phyloP scores from a whole-genome alignment of 2,888 invertebrate species.

The Halictus quadricinctus region DNA sequence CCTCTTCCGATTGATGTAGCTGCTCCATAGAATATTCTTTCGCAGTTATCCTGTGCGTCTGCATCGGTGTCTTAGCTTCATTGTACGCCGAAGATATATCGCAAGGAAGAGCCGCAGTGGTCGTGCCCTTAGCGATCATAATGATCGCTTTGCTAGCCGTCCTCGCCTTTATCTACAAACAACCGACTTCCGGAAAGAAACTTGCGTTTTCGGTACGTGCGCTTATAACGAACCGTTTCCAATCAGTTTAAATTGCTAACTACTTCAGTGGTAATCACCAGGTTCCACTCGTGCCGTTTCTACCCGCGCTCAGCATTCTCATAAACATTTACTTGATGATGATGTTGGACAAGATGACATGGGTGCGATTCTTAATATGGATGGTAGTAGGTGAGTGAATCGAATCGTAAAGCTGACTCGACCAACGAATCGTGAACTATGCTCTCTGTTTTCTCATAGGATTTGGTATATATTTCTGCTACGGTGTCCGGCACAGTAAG shows the following conservation, averaged over 20 bases:
- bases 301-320: slow-evolving; percentile 92
- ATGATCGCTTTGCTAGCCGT: slow-evolving; percentile 57
- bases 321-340: slow-evolving; percentile 94
- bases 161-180: slow-evolving; percentile 75
- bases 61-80: slow-evolving; percentile 63
- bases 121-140: slow-evolving; percentile 65
- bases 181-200: slow-evolving; percentile 78
- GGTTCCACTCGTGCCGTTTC: slow-evolving; percentile 92
- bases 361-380: slow-evolving; percentile 93
- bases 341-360: slow-evolving; percentile 89
- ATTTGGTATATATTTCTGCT: slow-evolving; percentile 86
- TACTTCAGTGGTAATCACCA: slow-evolving; percentile 76
- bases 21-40: background rate
- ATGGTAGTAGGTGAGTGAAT: slow-evolving; percentile 88
- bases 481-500: slow-evolving; percentile 85
- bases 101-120: slow-evolving; percentile 51
- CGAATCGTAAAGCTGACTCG: background rate
- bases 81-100: slow-evolving; percentile 60
- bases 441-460: slow-evolving; percentile 27
- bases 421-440: background rate
- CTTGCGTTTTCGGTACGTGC: slow-evolving; percentile 78
- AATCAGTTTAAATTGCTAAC: background rate
- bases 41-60: slow-evolving; percentile 70
- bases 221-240: background rate
- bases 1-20: background rate